These are phyloP conservation scores for Catharus bicknelli DNA, from an alignment of 2,113 vertebrate genomes.

Conservation along the genomic window DNA sequence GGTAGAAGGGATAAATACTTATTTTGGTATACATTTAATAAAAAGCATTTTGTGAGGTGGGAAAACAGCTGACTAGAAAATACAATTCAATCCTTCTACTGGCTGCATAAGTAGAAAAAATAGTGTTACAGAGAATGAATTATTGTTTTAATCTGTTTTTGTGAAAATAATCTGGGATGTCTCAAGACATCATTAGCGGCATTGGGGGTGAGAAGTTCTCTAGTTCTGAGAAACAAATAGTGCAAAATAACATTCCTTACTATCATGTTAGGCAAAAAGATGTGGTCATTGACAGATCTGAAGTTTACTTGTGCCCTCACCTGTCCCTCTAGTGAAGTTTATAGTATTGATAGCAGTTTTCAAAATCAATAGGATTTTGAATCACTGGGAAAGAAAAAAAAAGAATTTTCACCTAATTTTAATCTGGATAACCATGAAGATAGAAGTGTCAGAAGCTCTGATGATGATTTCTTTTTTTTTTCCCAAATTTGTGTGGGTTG, in stretches of 20 bases:
- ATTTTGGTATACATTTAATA: background rate
- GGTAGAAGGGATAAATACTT: background rate
- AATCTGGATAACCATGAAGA: background rate
- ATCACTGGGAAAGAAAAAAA: background rate
- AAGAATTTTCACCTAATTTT: background rate
- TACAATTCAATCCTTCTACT: background rate
- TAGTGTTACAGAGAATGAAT: background rate
- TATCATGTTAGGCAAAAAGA: background rate
- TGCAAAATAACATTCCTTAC: background rate
- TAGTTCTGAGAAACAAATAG: background rate
- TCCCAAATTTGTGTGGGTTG: background rate
- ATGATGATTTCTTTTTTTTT: background rate
- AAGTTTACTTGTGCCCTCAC: background rate
- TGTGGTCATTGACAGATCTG: background rate
- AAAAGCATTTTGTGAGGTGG: background rate
- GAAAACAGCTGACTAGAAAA: background rate
- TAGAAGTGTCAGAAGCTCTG: background rate
- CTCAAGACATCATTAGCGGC: background rate
- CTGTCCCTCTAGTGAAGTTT: background rate
- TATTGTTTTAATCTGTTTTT: background rate
- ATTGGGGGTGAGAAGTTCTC: background rate
- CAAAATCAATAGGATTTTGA: background rate
- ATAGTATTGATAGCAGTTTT: background rate
- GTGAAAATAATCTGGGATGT: background rate
- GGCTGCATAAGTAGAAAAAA: background rate